phyloP scores from a whole-genome alignment of 2,888 invertebrate species.

The Chorisops tibialis region DNA sequence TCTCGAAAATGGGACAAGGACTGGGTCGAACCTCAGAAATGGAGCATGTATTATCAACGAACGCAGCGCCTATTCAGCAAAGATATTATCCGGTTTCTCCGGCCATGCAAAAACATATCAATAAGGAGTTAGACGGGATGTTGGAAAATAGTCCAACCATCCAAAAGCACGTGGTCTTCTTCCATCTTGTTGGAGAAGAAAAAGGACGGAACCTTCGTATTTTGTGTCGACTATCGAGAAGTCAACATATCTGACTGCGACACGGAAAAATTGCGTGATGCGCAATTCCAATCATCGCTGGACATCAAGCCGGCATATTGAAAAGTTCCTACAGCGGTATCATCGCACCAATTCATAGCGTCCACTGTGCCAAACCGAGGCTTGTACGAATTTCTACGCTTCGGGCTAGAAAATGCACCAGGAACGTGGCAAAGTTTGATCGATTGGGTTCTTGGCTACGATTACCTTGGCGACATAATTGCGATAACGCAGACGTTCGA shows the following conservation, averaged over 20 bases:
- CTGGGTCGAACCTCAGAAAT: conserved; percentile 1
- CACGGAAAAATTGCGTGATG: too few relatives aligned
- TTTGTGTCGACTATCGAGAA: conserved; percentile 36
- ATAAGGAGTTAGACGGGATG: conserved; percentile 35
- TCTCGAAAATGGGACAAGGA: background rate
- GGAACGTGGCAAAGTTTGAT: conserved; percentile 20
- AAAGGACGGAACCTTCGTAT: conserved; percentile 34
- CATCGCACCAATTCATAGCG: too few relatives aligned
- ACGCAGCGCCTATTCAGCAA: conserved; percentile 28
- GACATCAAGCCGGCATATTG: too few relatives aligned
- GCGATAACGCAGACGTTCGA: conserved; percentile 33
- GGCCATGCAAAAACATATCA: conserved; percentile 33
- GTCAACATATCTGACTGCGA: conserved; percentile 26
- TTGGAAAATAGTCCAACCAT: conserved; percentile 35
- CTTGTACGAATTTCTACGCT: background rate
- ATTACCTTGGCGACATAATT: conserved; percentile 37
- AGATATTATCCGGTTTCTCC: conserved; percentile 38
- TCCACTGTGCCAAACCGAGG: background rate
- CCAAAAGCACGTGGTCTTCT: conserved; percentile 33
- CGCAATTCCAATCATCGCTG: too few relatives aligned
- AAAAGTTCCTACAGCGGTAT: too few relatives aligned
- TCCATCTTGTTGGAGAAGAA: conserved; percentile 35
- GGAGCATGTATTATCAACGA: conserved; percentile 28
- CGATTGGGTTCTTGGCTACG: conserved; percentile 23
- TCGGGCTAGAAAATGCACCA: conserved; percentile 25